Conservation (phyloP, 2,797 vertebrate genomes). For the Triplophysa yarkandensis region DNA sequence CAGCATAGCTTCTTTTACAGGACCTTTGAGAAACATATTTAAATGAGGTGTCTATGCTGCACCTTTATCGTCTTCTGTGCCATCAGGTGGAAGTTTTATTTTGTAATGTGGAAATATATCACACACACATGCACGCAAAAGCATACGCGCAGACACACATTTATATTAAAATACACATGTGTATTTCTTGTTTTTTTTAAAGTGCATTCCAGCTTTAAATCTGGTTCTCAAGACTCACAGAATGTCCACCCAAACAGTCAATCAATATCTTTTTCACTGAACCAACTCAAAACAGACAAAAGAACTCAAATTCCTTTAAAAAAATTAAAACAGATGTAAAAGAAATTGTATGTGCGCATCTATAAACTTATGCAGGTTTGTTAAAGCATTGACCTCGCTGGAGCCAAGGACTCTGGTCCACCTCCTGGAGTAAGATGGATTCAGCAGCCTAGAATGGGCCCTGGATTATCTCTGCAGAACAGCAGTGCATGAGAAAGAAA, state of each 20-base stretch:
- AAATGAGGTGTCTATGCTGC: constrained; percentile 41
- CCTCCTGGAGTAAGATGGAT: constrained; percentile 77
- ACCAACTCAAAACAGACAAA: constrained; percentile 21
- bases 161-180: background rate
- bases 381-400: constrained; percentile 70
- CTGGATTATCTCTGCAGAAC: constrained; percentile 78
- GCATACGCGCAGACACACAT: too few species aligned
- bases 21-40: constrained; percentile 26
- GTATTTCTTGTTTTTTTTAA: too few species aligned
- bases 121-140: too few species aligned
- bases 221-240: too few species aligned
- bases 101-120: too few species aligned
- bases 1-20: background rate
- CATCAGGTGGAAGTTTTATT: background rate
- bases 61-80: constrained; percentile 36
- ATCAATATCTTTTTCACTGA: constrained; percentile 6
- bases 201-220: too few species aligned
- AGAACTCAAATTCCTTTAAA: background rate
- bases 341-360: constrained; percentile 1
- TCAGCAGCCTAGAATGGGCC: constrained; percentile 66
- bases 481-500: constrained; percentile 72
- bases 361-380: constrained; percentile 7
- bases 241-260: background rate
- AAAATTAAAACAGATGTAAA: constrained; percentile 16
- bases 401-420: constrained; percentile 77